Percentiles rank a stretch among this genome's conserved stretches.
Evolutionary conservation across 1,140 invertebrate genomes (phyloP).

Genomic region (Drosophila orena): DNA sequence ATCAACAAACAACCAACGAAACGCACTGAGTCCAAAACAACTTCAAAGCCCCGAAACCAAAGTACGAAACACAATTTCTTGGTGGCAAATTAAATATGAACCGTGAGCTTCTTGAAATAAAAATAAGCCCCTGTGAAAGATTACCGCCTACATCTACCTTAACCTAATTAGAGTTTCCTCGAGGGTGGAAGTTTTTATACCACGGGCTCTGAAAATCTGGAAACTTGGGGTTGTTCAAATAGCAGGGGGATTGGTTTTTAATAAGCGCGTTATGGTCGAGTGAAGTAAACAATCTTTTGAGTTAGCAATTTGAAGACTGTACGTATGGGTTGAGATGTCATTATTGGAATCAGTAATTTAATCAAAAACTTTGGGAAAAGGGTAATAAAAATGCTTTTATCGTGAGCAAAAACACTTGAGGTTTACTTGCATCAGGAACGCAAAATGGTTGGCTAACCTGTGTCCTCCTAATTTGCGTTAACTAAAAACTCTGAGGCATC

Average conservation of each 20-base stretch:
- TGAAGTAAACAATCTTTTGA: not conserved
- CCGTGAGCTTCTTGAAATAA: conserved; percentile 25
- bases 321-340: too few relatives aligned
- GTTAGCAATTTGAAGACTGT: not conserved
- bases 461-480: conserved; percentile 59
- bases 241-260: conserved; percentile 28
- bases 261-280: conserved; percentile 21
- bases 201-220: conserved; percentile 1
- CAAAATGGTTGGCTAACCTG: conserved; percentile 33
- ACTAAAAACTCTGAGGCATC: conserved; percentile 30
- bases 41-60: conserved; percentile 61
- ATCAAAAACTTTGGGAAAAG: too few relatives aligned
- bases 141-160: conserved; percentile 32
- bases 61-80: conserved; percentile 47
- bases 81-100: conserved; percentile 56
- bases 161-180: conserved; percentile 47
- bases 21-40: conserved; percentile 26
- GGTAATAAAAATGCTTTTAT: too few relatives aligned
- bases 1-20: conserved; percentile 35
- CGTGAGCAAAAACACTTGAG: too few relatives aligned
- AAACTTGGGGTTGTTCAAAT: conserved; percentile 20
- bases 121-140: conserved; percentile 15
- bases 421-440: not conserved
- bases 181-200: conserved; percentile 12
- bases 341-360: too few relatives aligned